Evolutionary conservation across 2,113 vertebrate species (phyloP).

Genomic region (Hipposideros armiger): DNA sequence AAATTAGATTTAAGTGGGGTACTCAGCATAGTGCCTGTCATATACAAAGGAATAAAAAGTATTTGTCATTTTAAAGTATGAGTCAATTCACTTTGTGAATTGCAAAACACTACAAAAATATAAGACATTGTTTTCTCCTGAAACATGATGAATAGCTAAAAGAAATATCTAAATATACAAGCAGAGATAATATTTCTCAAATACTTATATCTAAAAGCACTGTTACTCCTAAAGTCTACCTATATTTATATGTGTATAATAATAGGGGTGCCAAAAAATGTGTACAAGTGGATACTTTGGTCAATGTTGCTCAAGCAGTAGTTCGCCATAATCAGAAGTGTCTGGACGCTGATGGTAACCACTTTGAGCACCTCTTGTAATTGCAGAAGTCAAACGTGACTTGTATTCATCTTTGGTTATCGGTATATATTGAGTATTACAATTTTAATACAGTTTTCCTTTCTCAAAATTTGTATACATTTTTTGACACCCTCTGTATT

Average conservation of each 20-base stretch:
- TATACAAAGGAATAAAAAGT: not conserved
- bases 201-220: constrained; percentile 41
- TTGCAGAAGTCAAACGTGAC: too few species aligned
- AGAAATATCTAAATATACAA: constrained; percentile 10
- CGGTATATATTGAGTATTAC: too few species aligned
- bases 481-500: not conserved
- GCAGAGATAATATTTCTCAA: constrained; percentile 27
- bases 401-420: too few species aligned
- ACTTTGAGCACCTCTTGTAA: too few species aligned
- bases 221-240: not conserved
- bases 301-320: too few species aligned
- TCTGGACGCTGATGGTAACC: too few species aligned
- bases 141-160: constrained; percentile 13
- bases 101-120: constrained; percentile 14
- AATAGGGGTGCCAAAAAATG: too few species aligned
- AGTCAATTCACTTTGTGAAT: constrained; percentile 25
- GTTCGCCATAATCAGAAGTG: too few species aligned
- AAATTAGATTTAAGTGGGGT: constrained; percentile 16
- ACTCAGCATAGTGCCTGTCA: not conserved
- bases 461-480: too few species aligned
- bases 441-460: too few species aligned
- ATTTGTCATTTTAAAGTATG: constrained; percentile 29
- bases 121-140: not conserved
- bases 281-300: too few species aligned
- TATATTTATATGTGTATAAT: not conserved